Evolutionary conservation across 2,888 invertebrate species (phyloP).

Genomic region (Drosophila histrio): DNA sequence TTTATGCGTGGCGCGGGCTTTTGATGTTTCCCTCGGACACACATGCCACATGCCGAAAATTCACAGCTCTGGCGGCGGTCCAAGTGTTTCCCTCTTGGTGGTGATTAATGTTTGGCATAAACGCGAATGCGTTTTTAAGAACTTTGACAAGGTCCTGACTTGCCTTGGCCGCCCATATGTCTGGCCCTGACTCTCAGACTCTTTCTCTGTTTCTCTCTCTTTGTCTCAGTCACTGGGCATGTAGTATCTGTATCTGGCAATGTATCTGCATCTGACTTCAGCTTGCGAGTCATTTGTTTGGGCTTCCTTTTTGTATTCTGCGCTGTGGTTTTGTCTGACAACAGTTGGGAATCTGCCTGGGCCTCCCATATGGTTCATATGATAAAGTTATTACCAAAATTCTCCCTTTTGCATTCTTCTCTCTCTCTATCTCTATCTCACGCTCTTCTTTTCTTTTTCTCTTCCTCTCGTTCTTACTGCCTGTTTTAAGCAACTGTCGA

Average conservation of each 20-base stretch:
- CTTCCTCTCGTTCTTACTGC: slow-evolving; percentile 15
- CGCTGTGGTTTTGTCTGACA: slow-evolving; percentile 24
- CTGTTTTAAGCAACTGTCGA: slow-evolving; percentile 63
- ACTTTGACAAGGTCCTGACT: slow-evolving; percentile 81
- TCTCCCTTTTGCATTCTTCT: slow-evolving; percentile 46
- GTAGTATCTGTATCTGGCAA: neutral
- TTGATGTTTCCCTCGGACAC: slow-evolving; percentile 62
- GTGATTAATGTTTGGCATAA: slow-evolving; percentile 81
- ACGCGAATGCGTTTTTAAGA: slow-evolving; percentile 79
- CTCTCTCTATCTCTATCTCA: slow-evolving; percentile 24
- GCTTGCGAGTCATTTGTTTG: slow-evolving; percentile 55
- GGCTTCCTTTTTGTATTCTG: slow-evolving; percentile 41
- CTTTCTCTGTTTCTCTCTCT: neutral
- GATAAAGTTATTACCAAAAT: slow-evolving; percentile 84
- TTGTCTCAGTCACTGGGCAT: neutral
- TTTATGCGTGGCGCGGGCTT: slow-evolving; percentile 78
- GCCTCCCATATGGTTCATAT: slow-evolving; percentile 83
- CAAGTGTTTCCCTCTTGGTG: slow-evolving; percentile 24
- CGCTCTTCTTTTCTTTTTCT: neutral
- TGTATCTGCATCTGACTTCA: neutral
- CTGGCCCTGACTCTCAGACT: slow-evolving; percentile 34
- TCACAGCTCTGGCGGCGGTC: slow-evolving; percentile 66
- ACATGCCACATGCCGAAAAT: slow-evolving; percentile 73
- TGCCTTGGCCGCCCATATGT: slow-evolving; percentile 58
- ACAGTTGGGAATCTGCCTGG: slow-evolving; percentile 60